phyloP scores from a whole-genome alignment of 2,888 invertebrate genomes.

The Lasius fuliginosus region DNA sequence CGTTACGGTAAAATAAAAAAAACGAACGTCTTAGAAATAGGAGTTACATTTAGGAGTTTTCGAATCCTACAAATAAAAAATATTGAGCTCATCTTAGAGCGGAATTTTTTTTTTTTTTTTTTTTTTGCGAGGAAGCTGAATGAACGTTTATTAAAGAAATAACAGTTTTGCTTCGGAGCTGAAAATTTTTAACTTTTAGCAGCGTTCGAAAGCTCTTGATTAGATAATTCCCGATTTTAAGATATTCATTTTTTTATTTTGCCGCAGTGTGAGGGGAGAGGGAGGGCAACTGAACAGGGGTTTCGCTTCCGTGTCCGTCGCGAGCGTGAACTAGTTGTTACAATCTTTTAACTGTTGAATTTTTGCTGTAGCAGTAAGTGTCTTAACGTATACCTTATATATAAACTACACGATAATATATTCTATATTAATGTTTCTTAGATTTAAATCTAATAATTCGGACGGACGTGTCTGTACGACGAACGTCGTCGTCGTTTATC shows the following conservation, averaged over 20 bases:
- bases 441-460: conserved; percentile 75
- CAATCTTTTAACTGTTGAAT: conserved; percentile 85
- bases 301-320: conserved; percentile 38
- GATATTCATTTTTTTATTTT: background rate
- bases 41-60: background rate
- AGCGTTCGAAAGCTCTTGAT: background rate
- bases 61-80: background rate
- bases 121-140: background rate
- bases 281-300: background rate
- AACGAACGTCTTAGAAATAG: background rate
- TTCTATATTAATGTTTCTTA: conserved; percentile 85
- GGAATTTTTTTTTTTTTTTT: background rate
- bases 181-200: background rate
- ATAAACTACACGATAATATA: conserved; percentile 83
- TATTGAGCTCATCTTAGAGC: background rate
- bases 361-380: conserved; percentile 85
- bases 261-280: background rate
- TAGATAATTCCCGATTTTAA: background rate
- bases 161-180: background rate
- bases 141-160: background rate
- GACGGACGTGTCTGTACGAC: conserved; percentile 42
- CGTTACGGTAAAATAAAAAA: background rate
- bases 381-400: conserved; percentile 84
- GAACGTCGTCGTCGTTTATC: conserved; percentile 11
- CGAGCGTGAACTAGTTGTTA: conserved; percentile 80